A percentile compares a stretch with the other conserved stretches of the same genome.
Evolutionary conservation across 2,113 vertebrate species (phyloP).

Genomic region (Hyaena hyaena): DNA sequence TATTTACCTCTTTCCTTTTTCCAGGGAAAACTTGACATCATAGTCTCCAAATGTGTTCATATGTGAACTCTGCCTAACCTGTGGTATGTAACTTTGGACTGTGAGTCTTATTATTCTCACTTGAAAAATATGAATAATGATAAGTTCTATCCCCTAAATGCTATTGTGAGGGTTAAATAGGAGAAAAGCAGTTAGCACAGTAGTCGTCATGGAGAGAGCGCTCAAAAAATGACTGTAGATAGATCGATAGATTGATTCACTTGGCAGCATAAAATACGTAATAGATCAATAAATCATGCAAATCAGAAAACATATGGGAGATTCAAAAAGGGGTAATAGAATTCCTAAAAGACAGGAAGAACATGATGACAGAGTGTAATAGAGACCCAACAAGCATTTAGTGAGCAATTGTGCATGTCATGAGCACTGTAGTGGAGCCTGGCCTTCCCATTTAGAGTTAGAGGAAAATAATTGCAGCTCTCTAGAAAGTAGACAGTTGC

Average conservation of each 20-base stretch:
- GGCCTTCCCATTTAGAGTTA: neutral
- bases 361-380: neutral
- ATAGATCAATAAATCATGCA: neutral
- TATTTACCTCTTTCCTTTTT: neutral
- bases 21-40: neutral
- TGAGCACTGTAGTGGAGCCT: neutral
- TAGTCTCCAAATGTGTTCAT: neutral
- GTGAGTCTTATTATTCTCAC: neutral
- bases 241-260: neutral
- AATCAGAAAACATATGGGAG: neutral
- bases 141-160: neutral
- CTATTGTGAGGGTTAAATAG: neutral
- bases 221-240: neutral
- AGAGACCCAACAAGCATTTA: neutral
- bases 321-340: neutral
- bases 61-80: neutral
- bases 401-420: neutral
- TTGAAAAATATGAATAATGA: neutral
- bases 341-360: neutral
- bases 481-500: neutral
- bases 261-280: neutral
- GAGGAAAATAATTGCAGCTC: neutral
- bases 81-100: neutral
- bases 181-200: neutral
- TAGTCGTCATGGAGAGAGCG: neutral